Evolutionary conservation across 2,113 vertebrate species (phyloP).

Genomic region (Eurystomus gularis): DNA sequence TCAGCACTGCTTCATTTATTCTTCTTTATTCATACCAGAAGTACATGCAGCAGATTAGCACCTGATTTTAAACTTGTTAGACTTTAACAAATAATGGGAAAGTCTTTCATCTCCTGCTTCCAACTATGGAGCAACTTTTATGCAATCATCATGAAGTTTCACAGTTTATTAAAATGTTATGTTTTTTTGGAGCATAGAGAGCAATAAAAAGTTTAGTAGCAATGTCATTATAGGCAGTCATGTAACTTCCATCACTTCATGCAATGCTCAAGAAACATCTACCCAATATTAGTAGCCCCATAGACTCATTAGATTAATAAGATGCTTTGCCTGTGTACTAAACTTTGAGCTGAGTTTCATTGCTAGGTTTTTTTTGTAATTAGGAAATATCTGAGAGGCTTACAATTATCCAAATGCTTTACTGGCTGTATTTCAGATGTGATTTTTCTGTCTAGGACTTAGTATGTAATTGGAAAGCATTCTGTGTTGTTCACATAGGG

Average conservation of each 20-base stretch:
- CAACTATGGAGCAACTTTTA: neutral
- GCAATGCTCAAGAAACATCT: neutral
- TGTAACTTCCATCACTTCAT: neutral
- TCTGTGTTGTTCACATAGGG: neutral
- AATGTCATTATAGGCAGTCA: neutral
- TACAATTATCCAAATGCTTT: neutral
- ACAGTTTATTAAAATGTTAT: neutral
- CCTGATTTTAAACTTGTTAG: neutral
- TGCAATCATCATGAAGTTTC: neutral
- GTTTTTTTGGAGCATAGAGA: neutral
- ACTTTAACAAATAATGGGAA: neutral
- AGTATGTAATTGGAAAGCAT: neutral
- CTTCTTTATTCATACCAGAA: neutral
- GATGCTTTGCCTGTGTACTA: neutral
- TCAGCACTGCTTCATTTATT: neutral
- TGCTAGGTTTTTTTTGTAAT: neutral
- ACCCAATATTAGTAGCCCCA: neutral
- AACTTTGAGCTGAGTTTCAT: constrained; percentile 6
- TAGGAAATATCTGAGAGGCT: neutral
- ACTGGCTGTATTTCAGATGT: neutral
- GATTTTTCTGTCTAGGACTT: neutral
- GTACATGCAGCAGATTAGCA: neutral
- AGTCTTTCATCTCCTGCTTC: neutral
- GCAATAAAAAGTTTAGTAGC: constrained; percentile 7
- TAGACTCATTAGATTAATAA: constrained; percentile 3